Evolutionary conservation across 2,888 invertebrate species (phyloP), one percentile per base, ranked within the genome.

Genomic region (Drosophila merina): DNA sequence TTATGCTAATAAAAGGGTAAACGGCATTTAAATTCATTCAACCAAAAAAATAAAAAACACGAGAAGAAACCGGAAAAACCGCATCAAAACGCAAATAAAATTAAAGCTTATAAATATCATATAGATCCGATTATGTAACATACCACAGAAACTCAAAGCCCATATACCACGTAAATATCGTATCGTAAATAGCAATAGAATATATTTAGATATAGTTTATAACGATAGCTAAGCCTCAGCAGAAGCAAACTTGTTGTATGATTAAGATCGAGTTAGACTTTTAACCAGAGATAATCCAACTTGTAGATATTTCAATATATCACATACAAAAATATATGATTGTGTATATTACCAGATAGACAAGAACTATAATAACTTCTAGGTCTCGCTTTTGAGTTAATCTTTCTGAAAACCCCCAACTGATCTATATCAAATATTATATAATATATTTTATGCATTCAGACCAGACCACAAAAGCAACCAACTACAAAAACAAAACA

Each of bases 1-100:
- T 85, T 86, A 88, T 80, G 88, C 87, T 87, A 80, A 64, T 69
- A 57, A 64, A 88, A 88, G 89, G 90, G 89, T 89, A 88, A 89
- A 88, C 76, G 85, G 88, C 87, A 86, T 89, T 89, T 89, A 70
- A 69, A 72, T 48, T 69, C 73, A 88, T 70, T 79, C 80, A 83
- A 72, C 74, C 69, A 59, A 12, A 36, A 36, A n/a, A 56, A 64
- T 38, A 26, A 40, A 57, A 47, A 47, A 28, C 25, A 50, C 6
- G 28, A 66, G 28, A 66, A 54, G 47, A 36, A 38, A 58, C 51
- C 36, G 40, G 48, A 57, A 25, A 63, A 30, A 25, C 57, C 12
- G 31, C 25, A 52, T 52, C 57, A 52, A 31, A 33, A 33, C 51
- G 51, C 49, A 70, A 62, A 60, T 30, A 42, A 70, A 70, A 63